Evolutionary conservation across 2,113 vertebrate species (phyloP).

Genomic region (Otolemur garnettii): DNA sequence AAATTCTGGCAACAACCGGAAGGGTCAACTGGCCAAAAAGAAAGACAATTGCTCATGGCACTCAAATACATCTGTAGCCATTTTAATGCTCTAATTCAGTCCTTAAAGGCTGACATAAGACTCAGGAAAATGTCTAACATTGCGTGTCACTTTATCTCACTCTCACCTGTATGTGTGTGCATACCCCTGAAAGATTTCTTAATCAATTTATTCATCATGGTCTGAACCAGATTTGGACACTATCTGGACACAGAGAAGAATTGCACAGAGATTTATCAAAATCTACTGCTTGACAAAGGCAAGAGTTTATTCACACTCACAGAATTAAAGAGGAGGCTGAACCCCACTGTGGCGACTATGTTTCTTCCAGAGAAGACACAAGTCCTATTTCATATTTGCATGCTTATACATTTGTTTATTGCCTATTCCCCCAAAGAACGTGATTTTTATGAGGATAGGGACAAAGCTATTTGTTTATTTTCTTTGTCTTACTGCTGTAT

Average conservation of each 20-base stretch:
- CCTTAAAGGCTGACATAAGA: neutral
- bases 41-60: neutral
- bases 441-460: neutral
- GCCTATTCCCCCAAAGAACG: neutral
- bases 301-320: neutral
- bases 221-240: neutral
- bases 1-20: neutral
- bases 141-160: neutral
- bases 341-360: rapidly evolving
- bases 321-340: neutral
- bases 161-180: neutral
- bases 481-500: neutral
- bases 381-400: neutral
- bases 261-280: neutral
- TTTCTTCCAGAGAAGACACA: neutral
- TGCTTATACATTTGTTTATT: neutral
- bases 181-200: conserved; percentile 17
- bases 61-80: neutral
- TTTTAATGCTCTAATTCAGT: neutral
- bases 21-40: neutral
- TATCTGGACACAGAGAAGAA: neutral
- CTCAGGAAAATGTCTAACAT: neutral
- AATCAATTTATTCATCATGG: neutral
- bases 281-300: neutral
- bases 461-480: neutral